phyloP scores from a whole-genome alignment of 2,797 vertebrate species.

The Bovichtus diacanthus region DNA sequence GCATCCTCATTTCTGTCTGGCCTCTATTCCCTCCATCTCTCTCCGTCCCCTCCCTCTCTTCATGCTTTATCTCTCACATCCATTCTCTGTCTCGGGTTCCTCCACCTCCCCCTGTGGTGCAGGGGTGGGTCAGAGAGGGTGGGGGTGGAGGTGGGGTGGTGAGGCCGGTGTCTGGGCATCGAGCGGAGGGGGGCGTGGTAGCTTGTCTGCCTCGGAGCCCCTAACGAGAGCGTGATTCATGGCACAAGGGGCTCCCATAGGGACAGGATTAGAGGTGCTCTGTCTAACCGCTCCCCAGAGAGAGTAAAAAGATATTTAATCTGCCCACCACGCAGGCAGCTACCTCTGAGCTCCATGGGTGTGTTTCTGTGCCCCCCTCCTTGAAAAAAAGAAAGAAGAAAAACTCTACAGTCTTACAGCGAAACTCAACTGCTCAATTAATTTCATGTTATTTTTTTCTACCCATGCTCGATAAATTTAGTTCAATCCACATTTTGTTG shows the following conservation, averaged over 20 bases:
- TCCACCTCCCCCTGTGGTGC: conserved; percentile 67
- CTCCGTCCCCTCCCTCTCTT: conserved; percentile 55
- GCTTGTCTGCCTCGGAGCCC: conserved; percentile 81
- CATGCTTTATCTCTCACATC: conserved; percentile 67
- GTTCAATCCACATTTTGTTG: neutral
- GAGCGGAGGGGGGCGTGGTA: conserved; percentile 81
- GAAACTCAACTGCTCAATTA: conserved; percentile 52
- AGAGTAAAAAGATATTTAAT: conserved; percentile 83
- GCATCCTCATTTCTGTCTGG: conserved; percentile 52
- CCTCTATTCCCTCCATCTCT: conserved; percentile 51
- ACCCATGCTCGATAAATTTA: neutral
- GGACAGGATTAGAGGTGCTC: conserved; percentile 85
- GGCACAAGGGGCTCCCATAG: conserved; percentile 80
- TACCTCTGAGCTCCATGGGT: conserved; percentile 45
- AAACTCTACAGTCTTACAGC: conserved; percentile 49
- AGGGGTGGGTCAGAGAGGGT: conserved; percentile 69
- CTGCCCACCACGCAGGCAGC: conserved; percentile 70
- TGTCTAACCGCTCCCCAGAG: conserved; percentile 81
- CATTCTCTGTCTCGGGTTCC: conserved; percentile 62
- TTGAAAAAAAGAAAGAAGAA: neutral
- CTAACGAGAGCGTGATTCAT: conserved; percentile 85
- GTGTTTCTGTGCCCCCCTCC: neutral
- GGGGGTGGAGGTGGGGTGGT: conserved; percentile 41
- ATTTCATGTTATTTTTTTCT: conserved; percentile 11
- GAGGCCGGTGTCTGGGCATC: conserved; percentile 76